Base-by-base conservation (phyloP, 2,888 invertebrate species). In the Temnothorax unifasciatus region DNA sequence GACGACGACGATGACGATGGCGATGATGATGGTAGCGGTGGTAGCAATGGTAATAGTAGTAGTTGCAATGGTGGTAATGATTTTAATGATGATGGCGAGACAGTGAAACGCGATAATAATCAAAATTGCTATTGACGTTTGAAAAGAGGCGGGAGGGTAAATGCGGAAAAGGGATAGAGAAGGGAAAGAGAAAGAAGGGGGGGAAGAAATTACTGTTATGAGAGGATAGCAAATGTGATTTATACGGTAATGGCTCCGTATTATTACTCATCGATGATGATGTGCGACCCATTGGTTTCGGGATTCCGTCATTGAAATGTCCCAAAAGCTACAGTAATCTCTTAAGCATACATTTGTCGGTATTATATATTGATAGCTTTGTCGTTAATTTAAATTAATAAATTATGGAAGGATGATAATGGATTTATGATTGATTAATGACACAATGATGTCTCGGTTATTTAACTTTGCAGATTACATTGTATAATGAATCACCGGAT, bases 1-100 rank as follows among this genome's bases (percentile, higher is more conserved):
- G 54, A 77, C 54, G 64, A 71, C 38, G 50, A 64, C 63, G 15
- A 83, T 18, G 50, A 25, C 41, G 21, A 66, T n/a, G 64, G 66
- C 13, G 74, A 85, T 44, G 64, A 52, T 18, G 34, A 47, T 15
- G 66, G 47, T 25, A 18, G 21, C 21, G 41, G 61, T 59, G 11
- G 6, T 54, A 25, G 21, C 15, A 52, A 59, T 25, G 50, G 41
- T 68, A 18, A n/a, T 21, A 34, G 5, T 29, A 41, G 66, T 47
- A 82, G 47, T n/a, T 50, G 47, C 2, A 52, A 21, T 73, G 50
- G 50, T 50, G 61, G 25, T n/a, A 47, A 44, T 61, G 59, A 61
- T 25, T 21, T 21, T 61, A 34, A 61, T 63, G 50, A 68, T 59
- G 21, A 74, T 38, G 57, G 21, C 18, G 82, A 64, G 18, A 50